Conservation (phyloP, 2,113 vertebrate genomes). For the Pollimyrus isidori region DNA sequence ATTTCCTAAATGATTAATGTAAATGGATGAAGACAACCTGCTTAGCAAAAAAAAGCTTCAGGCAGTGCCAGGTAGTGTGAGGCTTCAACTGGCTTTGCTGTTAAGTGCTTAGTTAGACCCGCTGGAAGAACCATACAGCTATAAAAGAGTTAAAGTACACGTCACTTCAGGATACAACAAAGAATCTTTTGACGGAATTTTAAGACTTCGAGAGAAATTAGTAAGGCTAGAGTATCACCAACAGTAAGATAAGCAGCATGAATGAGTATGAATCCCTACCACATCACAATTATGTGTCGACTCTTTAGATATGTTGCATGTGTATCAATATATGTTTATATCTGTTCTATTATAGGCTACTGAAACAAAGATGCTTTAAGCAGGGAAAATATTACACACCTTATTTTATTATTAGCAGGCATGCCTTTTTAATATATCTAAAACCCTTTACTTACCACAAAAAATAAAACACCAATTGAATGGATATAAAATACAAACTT, state of each 20-base stretch:
- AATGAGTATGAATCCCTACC: not conserved
- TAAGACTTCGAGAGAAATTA: not conserved
- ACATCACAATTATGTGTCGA: not conserved
- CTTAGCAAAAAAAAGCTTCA: not conserved
- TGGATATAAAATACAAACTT: not conserved
- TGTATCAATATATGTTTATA: not conserved
- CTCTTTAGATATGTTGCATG: not conserved
- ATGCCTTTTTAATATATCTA: not conserved
- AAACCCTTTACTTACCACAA: not conserved
- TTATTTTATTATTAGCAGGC: not conserved
- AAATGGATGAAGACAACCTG: not conserved
- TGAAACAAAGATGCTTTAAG: not conserved
- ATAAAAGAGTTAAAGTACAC: not conserved
- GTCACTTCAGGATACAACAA: not conserved
- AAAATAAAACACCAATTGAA: not conserved
- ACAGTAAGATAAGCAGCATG: not conserved
- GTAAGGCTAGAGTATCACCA: not conserved
- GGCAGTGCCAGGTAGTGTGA: not conserved
- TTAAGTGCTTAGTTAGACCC: not conserved
- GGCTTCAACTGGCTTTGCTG: not conserved
- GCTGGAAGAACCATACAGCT: not conserved
- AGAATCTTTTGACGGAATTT: not conserved
- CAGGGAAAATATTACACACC: not conserved
- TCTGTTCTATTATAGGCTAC: not conserved
- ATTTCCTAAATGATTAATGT: conserved; percentile 3